A percentile compares a stretch with the other conserved stretches of the same genome.
phyloP scores from a whole-genome alignment of 1,140 invertebrate species.

The Saccostrea glomerata region DNA sequence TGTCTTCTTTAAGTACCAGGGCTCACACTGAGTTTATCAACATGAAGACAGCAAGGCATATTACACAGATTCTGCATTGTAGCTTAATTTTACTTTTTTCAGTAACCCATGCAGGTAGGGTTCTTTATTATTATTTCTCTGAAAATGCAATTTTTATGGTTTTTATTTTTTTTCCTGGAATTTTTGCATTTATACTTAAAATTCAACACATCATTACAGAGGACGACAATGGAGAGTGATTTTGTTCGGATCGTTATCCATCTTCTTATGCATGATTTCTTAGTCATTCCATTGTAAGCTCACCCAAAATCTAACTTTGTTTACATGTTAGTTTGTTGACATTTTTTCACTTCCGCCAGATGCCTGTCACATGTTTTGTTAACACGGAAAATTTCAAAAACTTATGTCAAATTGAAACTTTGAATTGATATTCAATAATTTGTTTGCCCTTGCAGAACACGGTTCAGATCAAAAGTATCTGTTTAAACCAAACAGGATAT shows the following conservation, averaged over 20 bases:
- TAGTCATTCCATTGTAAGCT: too few relatives aligned
- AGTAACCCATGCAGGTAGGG: not conserved
- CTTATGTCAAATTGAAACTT: too few relatives aligned
- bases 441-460: too few relatives aligned
- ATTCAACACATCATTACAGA: not conserved
- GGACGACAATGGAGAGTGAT: too few relatives aligned
- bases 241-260: too few relatives aligned
- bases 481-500: not conserved
- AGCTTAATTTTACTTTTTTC: not conserved
- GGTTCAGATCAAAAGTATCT: too few relatives aligned
- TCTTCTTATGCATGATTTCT: too few relatives aligned
- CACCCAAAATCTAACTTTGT: too few relatives aligned
- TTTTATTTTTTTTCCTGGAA: not conserved
- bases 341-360: not conserved
- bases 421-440: too few relatives aligned
- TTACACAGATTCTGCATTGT: not conserved
- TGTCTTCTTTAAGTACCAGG: slow-evolving; percentile 8
- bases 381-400: not conserved
- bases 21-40: not conserved
- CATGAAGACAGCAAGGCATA: not conserved
- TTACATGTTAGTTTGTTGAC: not conserved
- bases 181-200: not conserved
- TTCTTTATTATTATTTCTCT: not conserved
- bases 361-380: not conserved
- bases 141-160: not conserved